These are phyloP conservation scores for Macrophya alboannulata DNA, from an alignment of 2,888 invertebrate species.

Conservation along the genomic window DNA sequence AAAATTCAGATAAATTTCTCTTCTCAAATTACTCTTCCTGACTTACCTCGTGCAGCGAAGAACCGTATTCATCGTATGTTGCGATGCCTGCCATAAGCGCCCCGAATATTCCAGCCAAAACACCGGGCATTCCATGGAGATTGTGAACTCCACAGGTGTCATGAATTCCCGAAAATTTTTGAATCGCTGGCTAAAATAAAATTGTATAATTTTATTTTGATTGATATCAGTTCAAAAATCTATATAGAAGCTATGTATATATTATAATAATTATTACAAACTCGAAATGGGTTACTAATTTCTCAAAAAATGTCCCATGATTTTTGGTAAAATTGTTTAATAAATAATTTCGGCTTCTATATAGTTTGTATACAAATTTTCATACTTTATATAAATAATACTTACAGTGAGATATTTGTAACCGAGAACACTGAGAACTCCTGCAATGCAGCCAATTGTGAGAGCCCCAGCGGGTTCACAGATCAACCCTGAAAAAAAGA, in stretches of 20 bases:
- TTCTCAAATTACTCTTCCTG: not conserved
- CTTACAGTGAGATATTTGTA: conserved; percentile 89
- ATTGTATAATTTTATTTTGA: conserved; percentile 57
- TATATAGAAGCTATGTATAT: conserved; percentile 47
- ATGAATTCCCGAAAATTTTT: conserved; percentile 83
- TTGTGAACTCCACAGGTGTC: conserved; percentile 98
- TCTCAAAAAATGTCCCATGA: not conserved
- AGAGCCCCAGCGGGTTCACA: conserved; percentile 92
- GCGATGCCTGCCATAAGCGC: conserved; percentile 89
- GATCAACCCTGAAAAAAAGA: conserved; percentile 82
- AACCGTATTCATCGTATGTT: conserved; percentile 85
- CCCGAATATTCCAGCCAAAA: conserved; percentile 91
- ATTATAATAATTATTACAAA: conserved; percentile 38
- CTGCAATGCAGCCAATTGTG: conserved; percentile 90
- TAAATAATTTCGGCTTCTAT: not conserved
- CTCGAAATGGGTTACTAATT: conserved; percentile 36
- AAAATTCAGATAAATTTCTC: not conserved
- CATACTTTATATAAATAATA: conserved; percentile 56
- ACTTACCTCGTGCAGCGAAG: conserved; percentile 80
- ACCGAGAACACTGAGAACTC: conserved; percentile 90
- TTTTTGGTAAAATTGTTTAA: not conserved
- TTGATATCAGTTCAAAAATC: not conserved
- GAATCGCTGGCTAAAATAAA: conserved; percentile 84
- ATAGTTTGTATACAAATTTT: not conserved
- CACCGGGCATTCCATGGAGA: conserved; percentile 97